Base-by-base conservation (phyloP, 1,140 invertebrate species). In the Marisa cornuarietis region DNA sequence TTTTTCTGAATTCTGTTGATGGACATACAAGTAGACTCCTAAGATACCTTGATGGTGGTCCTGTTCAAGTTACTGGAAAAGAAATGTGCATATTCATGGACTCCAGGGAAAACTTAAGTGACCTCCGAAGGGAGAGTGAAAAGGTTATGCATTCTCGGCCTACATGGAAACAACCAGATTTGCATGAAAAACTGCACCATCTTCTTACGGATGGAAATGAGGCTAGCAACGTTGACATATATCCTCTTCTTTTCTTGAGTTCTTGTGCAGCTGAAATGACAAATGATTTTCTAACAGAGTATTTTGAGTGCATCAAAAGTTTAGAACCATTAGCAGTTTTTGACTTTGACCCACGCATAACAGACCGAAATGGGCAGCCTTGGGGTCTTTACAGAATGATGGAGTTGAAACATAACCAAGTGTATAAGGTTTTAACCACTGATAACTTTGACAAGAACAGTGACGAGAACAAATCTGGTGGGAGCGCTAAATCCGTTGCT, bases 361-460 rank as follows among this genome's bases (percentile, higher is more conserved):
- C 49, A 58, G 20, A 58, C 49, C 58, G 18, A 31, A 63, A 74
- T 54, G 75, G 79, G 26, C 73, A 79, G 0, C 22, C 66, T 14
- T 66, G 51, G 51, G 78, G 83, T 54, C 11, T 83, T 8, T 83
- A 80, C 26, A 54, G 31, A 24, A 42, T 78, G 54, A 58, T 82
- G 68, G 78, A 80, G 14, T 14, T 24, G 22, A 11, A 78, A 22
- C 58, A 76, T 22, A 58, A 78, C 13, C 72, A 79, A 72, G 51
- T 76, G 16, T 58, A 79, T n/a, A 77, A 74, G 73, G 79, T 80
- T n/a, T 51, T 83, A 58, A 83, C 81, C 0, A 78, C 81, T n/a
- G 81, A 83, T 71, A 78, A 83, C 73, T 83, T 83, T 80, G 76
- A 83, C 65, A 74, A 79, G 24, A 51, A 74, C 51, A 63, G 69